phyloP scores from a whole-genome alignment of 1,140 invertebrate genomes.

The Cydia strobilella region DNA sequence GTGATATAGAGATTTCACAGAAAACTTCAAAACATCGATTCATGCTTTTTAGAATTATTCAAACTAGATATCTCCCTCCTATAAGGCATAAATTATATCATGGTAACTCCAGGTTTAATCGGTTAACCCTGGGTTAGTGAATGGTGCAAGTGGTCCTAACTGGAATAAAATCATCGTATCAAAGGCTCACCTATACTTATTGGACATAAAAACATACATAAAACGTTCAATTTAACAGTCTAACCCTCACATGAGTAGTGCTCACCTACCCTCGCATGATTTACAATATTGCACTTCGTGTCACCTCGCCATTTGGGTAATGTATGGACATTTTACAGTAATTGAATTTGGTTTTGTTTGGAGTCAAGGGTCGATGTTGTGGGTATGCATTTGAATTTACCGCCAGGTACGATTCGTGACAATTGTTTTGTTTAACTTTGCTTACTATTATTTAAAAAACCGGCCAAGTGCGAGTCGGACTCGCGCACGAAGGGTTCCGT shows the following conservation, averaged over 20 bases:
- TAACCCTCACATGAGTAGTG: not conserved
- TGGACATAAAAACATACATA: slow-evolving; percentile 1
- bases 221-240: not conserved
- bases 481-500: no score
- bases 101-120: no score
- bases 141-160: no score
- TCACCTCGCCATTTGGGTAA: slow-evolving; percentile 22
- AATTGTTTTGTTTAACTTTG: no score
- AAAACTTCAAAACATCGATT: no score
- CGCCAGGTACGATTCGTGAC: no score
- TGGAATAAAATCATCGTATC: not conserved
- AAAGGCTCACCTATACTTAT: not conserved
- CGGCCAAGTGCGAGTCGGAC: no score
- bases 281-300: slow-evolving; percentile 26
- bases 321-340: slow-evolving; percentile 30
- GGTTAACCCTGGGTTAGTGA: no score
- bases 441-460: no score
- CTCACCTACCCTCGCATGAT: slow-evolving; percentile 20
- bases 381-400: not conserved
- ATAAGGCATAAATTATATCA: no score
- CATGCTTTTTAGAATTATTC: no score
- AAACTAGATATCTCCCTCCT: no score
- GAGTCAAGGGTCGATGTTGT: not conserved
- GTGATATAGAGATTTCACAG: not conserved
- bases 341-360: slow-evolving; percentile 26